Base-by-base conservation (phyloP, 1,140 invertebrate species). In the Riptortus pedestris region DNA sequence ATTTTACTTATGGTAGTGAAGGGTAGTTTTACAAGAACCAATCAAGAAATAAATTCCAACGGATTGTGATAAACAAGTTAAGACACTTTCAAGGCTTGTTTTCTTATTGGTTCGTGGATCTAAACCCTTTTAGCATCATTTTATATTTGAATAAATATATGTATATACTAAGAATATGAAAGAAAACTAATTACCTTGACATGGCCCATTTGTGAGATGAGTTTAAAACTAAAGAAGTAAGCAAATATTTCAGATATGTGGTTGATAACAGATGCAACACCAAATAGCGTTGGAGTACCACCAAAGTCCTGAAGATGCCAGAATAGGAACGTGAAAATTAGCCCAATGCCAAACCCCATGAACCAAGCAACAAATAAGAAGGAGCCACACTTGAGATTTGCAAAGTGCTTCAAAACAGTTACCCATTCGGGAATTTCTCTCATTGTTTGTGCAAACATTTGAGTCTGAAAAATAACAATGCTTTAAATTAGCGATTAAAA, bases 281-380 rank as follows among this genome's bases (percentile, higher is more conserved):
- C 96, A 72, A 99, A 99, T 0, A 99, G 81, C 0, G 96, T 98
- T 2, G 96, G 95, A 0, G 92, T 88, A 16, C 96, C 96, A 2
- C 92, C 94, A 70, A 94, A 90, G 73, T 99, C 96, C 80, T 96
- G 73, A 33, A 99, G 80, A 79, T 99, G 96, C 96, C 96, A 99
- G 77, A 98, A 99, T 24, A 99, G 84, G 77, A 99, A 99, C 1
- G 96, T 96, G 76, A 99, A 99, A 65, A 98, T 96, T 66, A 99
- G 79, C 0, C 96, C 96, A 70, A 98, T 96, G n/a, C 96, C 96
- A 72, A 98, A 95, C 55, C 96, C 96, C 93, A 99, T 96, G 76
- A 94, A 96, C 92, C 95, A 98, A 20, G 94, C 89, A 0, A 98
- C 91, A 71, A 97, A 91, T 9, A 99, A 81, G 73, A 98, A 97